phyloP scores from a whole-genome alignment of 2,797 vertebrate species.

The Ctenosaura bakeri region DNA sequence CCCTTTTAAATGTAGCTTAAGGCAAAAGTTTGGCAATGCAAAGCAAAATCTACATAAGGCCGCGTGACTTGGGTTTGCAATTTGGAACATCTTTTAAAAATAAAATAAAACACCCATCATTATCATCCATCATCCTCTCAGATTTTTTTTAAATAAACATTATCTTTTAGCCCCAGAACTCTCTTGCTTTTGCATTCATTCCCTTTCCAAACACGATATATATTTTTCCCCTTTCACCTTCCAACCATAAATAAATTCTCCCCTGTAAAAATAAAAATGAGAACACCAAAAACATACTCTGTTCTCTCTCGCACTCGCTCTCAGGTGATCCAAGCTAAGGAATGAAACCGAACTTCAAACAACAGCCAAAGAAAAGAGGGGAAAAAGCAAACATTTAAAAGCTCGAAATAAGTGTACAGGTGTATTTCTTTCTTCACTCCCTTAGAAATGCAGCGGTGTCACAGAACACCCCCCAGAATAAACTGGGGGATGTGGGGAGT shows the following conservation, averaged over 20 bases:
- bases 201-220: not conserved
- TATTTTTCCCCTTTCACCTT: not conserved
- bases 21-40: conserved; percentile 91
- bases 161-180: conserved; percentile 47
- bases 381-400: conserved; percentile 28
- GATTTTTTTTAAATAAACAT: not conserved
- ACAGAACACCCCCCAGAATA: conserved; percentile 15
- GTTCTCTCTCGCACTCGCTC: not conserved
- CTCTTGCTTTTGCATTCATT: conserved; percentile 39
- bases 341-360: conserved; percentile 61
- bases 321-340: not conserved
- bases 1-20: conserved; percentile 84
- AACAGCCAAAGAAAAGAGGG: conserved; percentile 57
- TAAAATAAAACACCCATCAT: conserved; percentile 26
- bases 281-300: conserved; percentile 58
- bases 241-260: not conserved
- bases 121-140: conserved; percentile 43
- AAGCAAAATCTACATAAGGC: conserved; percentile 95
- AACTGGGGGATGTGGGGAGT: conserved; percentile 13
- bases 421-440: conserved; percentile 45
- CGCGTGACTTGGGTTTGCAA: conserved; percentile 87
- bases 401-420: conserved; percentile 50
- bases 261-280: not conserved
- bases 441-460: conserved; percentile 59
- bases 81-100: conserved; percentile 69